Evolutionary conservation across 1,140 invertebrate species (phyloP).

Genomic region (Diploscapter pachys): DNA sequence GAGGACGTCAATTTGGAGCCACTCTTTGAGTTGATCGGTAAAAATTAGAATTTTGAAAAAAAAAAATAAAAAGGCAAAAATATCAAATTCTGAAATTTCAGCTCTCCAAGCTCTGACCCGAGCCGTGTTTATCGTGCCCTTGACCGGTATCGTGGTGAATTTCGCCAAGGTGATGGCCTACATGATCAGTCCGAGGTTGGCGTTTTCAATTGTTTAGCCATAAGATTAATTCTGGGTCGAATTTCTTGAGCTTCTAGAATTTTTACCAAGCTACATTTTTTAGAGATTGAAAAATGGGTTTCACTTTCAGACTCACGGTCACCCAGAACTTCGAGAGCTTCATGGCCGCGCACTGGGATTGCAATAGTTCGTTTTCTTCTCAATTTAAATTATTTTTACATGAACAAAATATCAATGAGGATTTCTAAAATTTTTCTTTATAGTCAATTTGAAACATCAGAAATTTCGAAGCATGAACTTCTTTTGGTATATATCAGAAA

Average conservation of each 20-base stretch:
- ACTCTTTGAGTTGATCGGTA: conserved; percentile 31
- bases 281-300: too few species aligned
- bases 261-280: too few species aligned
- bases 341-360: conserved; percentile 34
- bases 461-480: too few species aligned
- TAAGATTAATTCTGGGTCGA: too few species aligned
- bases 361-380: neutral
- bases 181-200: conserved; percentile 12
- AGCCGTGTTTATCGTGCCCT: conserved; percentile 22
- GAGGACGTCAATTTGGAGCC: conserved; percentile 31
- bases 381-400: too few species aligned
- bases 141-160: conserved; percentile 25
- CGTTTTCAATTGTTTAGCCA: too few species aligned
- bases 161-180: conserved; percentile 24
- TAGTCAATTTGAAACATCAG: too few species aligned
- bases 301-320: neutral
- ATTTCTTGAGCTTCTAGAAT: too few species aligned
- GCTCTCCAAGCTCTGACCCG: conserved; percentile 35
- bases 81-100: neutral
- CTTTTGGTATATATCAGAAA: too few species aligned
- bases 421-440: too few species aligned
- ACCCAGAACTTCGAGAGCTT: conserved; percentile 28
- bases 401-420: too few species aligned
- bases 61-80: neutral
- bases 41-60: neutral